Evolutionary conservation across 2,113 vertebrate species (phyloP), one percentile per base, ranked within the genome.

Genomic region (Cololabis saira): DNA sequence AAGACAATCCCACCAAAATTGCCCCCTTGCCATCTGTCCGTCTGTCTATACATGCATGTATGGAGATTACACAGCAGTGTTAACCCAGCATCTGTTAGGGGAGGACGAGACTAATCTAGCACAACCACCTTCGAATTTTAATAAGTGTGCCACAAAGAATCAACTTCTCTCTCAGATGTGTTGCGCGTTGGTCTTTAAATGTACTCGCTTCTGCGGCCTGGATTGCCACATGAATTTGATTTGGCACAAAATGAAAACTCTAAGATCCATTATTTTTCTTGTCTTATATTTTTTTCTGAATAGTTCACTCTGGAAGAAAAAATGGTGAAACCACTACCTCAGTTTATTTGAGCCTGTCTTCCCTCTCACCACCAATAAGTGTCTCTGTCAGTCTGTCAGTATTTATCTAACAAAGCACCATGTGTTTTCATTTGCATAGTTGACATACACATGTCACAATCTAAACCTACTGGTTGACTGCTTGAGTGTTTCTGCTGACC

Each of bases 11-110:
- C 79, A 76, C 81, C 48, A 49, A 61, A 76, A 75, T 54, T 70
- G 54, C 67, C 67, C 65, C 56, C 57, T 52, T 70, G 76, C 87
- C 86, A 84, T 88, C 81, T 81, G 81, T 80, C 85, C 82, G 48
- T 87, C 81, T 81, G 84, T 81, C 76, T 54, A 19, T 66, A 48
- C 71, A 57, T 64, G 63, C 73, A 45, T 47, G 56, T 40, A 63
- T 64, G 71, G 59, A 65, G 75, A 85, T 75, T 71, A 71, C 71
- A 73, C 59, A 43, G 71, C 61, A 74, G 78, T 33, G 81, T 71
- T 75, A 66, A 74, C 72, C 67, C 62, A 30, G 71, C 74, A 69
- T 76, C 80, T 87, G 85, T 68, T 57, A n/a, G 30, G 52, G 66
- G 73, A 66, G 64, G 57, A 69, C 64, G 19, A 59, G 54, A 51